Percentiles rank a stretch among this genome's conserved stretches.
phyloP scores from a whole-genome alignment of 2,888 invertebrate species.

The Drosophila affinis region DNA sequence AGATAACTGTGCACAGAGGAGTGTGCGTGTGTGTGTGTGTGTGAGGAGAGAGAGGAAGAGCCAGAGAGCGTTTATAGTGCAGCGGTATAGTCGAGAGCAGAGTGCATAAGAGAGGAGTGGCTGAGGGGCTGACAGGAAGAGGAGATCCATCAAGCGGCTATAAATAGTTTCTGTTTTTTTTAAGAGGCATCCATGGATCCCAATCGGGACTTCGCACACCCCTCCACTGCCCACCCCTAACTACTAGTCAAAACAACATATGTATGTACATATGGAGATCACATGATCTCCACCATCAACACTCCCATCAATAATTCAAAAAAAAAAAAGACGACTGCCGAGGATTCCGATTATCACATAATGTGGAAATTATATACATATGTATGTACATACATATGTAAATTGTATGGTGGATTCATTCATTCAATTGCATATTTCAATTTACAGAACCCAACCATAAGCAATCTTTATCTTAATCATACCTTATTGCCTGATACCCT shows the following conservation, averaged over 20 bases:
- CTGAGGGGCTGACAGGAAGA: not conserved
- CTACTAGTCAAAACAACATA: not conserved
- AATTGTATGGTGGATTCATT: not conserved
- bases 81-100: too few species aligned
- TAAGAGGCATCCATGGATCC: not conserved
- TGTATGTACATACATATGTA: not conserved
- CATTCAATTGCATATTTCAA: constrained; percentile 4
- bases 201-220: not conserved
- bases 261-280: constrained; percentile 6
- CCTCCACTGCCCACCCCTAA: too few species aligned
- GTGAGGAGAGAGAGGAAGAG: not conserved
- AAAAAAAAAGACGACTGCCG: not conserved
- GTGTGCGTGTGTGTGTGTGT: too few species aligned
- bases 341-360: not conserved
- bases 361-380: not conserved
- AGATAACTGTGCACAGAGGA: not conserved
- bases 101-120: not conserved
- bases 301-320: not conserved
- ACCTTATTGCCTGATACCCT: not conserved
- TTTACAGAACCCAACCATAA: not conserved
- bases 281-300: constrained; percentile 3
- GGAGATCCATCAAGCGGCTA: not conserved
- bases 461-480: not conserved
- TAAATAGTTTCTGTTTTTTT: not conserved
- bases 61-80: not conserved